Conservation (phyloP, 2,113 vertebrate species). For the Petroica traversi region DNA sequence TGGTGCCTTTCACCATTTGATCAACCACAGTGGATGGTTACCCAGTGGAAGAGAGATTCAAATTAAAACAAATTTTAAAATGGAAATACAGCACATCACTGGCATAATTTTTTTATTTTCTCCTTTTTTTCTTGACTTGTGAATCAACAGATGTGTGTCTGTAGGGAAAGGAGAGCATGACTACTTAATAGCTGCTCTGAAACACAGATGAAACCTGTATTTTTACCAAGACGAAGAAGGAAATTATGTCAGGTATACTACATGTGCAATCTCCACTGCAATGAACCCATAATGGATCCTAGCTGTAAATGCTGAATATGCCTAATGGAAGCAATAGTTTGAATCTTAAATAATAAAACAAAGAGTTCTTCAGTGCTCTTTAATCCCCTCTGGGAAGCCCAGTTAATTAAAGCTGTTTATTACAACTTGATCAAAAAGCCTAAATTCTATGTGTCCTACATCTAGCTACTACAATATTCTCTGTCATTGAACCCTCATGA, state of each 20-base stretch:
- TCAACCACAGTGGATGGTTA: neutral
- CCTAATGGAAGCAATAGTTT: conserved; percentile 32
- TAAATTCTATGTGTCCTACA: conserved; percentile 74
- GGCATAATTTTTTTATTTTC: neutral
- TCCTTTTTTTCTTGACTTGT: neutral
- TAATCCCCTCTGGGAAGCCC: conserved; percentile 62
- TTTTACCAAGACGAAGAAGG: neutral
- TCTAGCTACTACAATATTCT: conserved; percentile 77
- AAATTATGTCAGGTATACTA: conserved; percentile 8
- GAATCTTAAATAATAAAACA: conserved; percentile 72
- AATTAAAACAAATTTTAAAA: neutral
- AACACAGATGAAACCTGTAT: neutral
- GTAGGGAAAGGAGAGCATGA: neutral
- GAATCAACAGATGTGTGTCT: neutral
- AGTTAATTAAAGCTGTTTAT: conserved; percentile 80
- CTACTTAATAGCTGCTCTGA: conserved; percentile 25
- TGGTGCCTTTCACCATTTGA: neutral
- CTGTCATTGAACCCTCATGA: conserved; percentile 71
- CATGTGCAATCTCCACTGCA: neutral
- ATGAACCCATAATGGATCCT: neutral
- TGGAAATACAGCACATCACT: neutral
- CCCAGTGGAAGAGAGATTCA: neutral
- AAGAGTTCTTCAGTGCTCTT: conserved; percentile 28
- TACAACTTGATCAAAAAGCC: conserved; percentile 78
- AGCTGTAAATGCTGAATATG: conserved; percentile 45